Base-by-base conservation (phyloP, 2,113 vertebrate species). In the Gallinago jamesoni region DNA sequence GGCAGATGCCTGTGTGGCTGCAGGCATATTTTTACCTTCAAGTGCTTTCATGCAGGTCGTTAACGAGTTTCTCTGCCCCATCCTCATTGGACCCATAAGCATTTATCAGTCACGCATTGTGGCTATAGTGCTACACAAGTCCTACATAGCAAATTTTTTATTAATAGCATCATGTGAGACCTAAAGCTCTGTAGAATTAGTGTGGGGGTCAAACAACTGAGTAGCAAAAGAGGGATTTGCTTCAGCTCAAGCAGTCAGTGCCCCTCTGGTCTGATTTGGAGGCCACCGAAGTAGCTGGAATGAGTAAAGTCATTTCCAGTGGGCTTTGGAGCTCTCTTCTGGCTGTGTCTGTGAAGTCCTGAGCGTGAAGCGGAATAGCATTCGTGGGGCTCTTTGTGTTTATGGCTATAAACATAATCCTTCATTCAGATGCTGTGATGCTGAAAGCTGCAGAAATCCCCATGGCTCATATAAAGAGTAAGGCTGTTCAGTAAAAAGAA, bases 361-460 rank as follows among this genome's bases (percentile, higher is more conserved):
- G 76, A 78, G 30, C 22, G 10, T 56, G 47, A 57, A 85, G 74
- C n/a, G 76, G 60, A 68, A 53, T 28, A 67, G 35, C 2, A 3
- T 74, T 76, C 84, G 48, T 68, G 48, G 13, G 45, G 45, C 28
- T 84, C 13, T 89, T 91, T 87, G 62, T 79, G 45, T 70, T 94
- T 87, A 53, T 82, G 55, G 24, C 69, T 93, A 41, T 56, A 82
- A 87, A 66, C 33, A 45, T 79, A 96, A 95, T 89, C 74, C 62
- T 89, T 89, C 45, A 37, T 69, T 94, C 78, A 82, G 62, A 76
- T 57, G 55, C 48, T 79, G 23, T 67, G 84, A 77, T 91, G 63
- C 50, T 94, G 91, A 95, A 93, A 94, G 84, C 70, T 41, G 62
- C 64, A 76, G 90, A 89, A 93, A 93, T 93, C 53, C 69, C 63